A percentile compares a stretch with the other conserved stretches of the same genome.
phyloP scores from a whole-genome alignment of 2,888 invertebrate species.

The Lottia scabra region DNA sequence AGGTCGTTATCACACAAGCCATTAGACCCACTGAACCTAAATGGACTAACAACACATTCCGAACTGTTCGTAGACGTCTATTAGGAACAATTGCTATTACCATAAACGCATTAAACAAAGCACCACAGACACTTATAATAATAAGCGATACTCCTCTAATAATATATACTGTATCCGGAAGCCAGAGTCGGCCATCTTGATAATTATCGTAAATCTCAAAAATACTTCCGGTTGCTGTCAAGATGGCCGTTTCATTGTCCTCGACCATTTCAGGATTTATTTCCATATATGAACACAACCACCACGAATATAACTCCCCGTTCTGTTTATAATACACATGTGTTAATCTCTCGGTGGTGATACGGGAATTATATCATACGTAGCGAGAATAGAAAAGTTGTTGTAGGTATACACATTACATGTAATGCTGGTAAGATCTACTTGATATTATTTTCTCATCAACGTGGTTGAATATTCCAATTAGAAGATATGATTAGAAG shows the following conservation, averaged over 20 bases:
- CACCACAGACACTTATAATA: conserved; percentile 42
- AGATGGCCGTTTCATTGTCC: neutral
- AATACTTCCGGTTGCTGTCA: neutral
- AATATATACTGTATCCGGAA: conserved; percentile 18
- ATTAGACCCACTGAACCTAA: conserved; percentile 45
- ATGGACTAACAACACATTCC: conserved; percentile 53
- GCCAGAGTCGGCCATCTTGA: conserved; percentile 9
- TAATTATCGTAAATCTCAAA: neutral
- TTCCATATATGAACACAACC: too few species aligned
- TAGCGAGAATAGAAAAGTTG: too few species aligned
- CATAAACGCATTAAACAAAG: conserved; percentile 46
- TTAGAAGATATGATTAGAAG: too few species aligned
- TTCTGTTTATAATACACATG: too few species aligned
- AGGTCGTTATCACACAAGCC: conserved; percentile 35
- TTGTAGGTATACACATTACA: too few species aligned
- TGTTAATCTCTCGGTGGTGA: too few species aligned
- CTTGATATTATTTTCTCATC: too few species aligned
- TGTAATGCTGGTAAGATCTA: too few species aligned
- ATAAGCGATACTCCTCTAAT: conserved; percentile 41
- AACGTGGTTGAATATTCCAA: too few species aligned
- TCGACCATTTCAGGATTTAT: neutral
- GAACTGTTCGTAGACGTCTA: conserved; percentile 44
- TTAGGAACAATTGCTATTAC: conserved; percentile 50
- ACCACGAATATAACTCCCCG: too few species aligned
- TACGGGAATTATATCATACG: too few species aligned